Base-by-base conservation (phyloP, 1,140 invertebrate genomes). In the Ips typographus region DNA sequence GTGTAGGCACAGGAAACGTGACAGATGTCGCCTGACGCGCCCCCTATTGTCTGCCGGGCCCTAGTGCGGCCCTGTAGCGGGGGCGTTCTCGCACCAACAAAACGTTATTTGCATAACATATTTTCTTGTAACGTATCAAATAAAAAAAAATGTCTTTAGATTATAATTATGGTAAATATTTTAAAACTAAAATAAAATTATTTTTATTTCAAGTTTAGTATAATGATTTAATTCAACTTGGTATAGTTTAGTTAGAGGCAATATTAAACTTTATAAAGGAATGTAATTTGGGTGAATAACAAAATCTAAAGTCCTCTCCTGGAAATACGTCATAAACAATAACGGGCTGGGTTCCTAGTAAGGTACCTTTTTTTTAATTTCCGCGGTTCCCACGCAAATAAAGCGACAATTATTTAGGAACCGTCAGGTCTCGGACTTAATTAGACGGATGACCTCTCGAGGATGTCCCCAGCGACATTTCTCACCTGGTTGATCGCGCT, bases 381-480 rank as follows among this genome's bases (percentile, higher is more conserved):
- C 59, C 57, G 57, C 58, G 66, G 47, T 68, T 68, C 66, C 66
- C 66, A 68, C 66, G 66, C 66, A 68, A 68, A 60, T 61, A 61
- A 68, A 61, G 56, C 44, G 42, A 40, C 22, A 22, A 22, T 58
- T 58, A 66, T 66, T 64, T 66, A 66, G 41, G 64, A 66, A 58
- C 41, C 40, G 43, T 55, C 47, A 22, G 4, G 53, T 58, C 55
- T 66, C 53, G 64, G 49, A 58, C 55, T 66, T 66, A 66, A 66
- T 66, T 66, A 66, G 53, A 49, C 61, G 43, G 61, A 49, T 64
- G 61, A 64, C 40, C 49, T 22, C 52, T 55, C 37, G 52, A 38
- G 37, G 52, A 55, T 55, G 52, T 36, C 52, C n/a, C 36, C 8
- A 37, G 52, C 37, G n/a, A 55, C n/a, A 55, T 53, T 52, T 64